These are phyloP conservation scores for Amia ocellicauda DNA, from an alignment of 2,113 vertebrate genomes.

Conservation along the genomic window DNA sequence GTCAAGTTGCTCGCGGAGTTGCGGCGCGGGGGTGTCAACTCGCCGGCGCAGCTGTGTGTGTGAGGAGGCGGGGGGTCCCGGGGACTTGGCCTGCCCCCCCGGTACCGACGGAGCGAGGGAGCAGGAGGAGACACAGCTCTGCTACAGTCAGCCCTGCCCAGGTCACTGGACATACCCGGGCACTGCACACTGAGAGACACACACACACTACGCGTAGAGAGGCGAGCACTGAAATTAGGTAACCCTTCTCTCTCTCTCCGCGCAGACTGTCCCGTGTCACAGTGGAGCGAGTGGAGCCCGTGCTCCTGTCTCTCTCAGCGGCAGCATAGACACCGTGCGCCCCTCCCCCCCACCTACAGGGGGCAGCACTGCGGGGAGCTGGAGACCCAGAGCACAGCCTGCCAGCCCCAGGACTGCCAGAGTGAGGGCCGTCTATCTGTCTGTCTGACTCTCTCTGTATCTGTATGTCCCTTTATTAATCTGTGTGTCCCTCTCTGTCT, in stretches of 20 bases:
- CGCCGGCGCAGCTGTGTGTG: constrained; percentile 67
- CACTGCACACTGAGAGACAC: neutral
- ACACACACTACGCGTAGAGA: neutral
- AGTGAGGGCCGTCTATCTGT: constrained; percentile 48
- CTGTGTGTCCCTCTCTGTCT: constrained; percentile 15
- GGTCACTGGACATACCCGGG: constrained; percentile 41
- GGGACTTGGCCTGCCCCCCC: constrained; percentile 49
- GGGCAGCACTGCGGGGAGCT: constrained; percentile 66
- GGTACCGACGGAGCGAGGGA: constrained; percentile 38
- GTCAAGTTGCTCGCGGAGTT: constrained; percentile 73
- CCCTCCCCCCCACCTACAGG: constrained; percentile 48
- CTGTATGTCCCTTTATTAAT: constrained; percentile 11
- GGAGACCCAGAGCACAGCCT: constrained; percentile 58
- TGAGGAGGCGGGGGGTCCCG: constrained; percentile 29
- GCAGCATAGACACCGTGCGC: constrained; percentile 69
- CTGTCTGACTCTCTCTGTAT: neutral
- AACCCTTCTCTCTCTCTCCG: neutral
- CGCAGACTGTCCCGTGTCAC: constrained; percentile 66
- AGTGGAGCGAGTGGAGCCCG: constrained; percentile 70
- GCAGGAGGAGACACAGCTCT: constrained; percentile 65
- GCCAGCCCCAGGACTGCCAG: constrained; percentile 55
- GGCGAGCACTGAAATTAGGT: too few species aligned
- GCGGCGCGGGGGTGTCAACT: constrained; percentile 65
- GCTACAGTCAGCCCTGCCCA: constrained; percentile 72
- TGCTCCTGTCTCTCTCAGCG: constrained; percentile 67